Conservation (phyloP, 92 coral and sea anemone genomes). For the Pocillopora grandis region DNA sequence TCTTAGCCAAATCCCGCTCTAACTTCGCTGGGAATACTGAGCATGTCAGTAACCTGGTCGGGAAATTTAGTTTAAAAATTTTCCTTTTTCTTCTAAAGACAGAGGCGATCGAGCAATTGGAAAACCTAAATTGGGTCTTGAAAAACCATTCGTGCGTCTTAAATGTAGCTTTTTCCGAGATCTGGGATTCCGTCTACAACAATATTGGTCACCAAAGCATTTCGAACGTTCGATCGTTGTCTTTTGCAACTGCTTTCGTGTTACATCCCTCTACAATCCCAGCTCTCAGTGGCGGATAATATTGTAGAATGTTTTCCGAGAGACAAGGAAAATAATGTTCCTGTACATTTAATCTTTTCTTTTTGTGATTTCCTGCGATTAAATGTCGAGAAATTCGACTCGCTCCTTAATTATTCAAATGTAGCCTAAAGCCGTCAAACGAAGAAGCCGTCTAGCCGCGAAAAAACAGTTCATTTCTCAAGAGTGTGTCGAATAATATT, state of each 20-base stretch:
- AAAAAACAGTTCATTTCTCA: background rate
- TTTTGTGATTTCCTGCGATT: background rate
- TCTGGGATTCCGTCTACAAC: background rate
- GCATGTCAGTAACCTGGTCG: too few relatives aligned
- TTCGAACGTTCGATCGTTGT: background rate
- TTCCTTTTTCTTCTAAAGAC: background rate
- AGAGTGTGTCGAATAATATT: constrained; percentile 2
- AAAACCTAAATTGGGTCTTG: background rate
- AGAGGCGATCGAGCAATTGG: background rate
- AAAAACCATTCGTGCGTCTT: background rate
- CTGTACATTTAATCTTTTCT: background rate
- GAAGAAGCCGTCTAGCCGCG: too few relatives aligned
- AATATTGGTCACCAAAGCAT: background rate
- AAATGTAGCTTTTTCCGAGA: background rate
- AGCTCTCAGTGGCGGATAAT: background rate
- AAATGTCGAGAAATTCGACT: constrained; percentile 18
- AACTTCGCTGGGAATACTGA: too few relatives aligned
- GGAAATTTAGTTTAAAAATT: background rate
- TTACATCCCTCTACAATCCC: background rate
- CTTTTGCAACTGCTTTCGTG: background rate
- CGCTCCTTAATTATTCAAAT: constrained; percentile 1
- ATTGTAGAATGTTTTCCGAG: background rate
- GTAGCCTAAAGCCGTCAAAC: background rate
- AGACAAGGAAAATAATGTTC: background rate
- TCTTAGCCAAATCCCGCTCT: too few relatives aligned